Evolutionary conservation across 2,888 invertebrate species (phyloP).

Genomic region (Eremobia ochroleuca): DNA sequence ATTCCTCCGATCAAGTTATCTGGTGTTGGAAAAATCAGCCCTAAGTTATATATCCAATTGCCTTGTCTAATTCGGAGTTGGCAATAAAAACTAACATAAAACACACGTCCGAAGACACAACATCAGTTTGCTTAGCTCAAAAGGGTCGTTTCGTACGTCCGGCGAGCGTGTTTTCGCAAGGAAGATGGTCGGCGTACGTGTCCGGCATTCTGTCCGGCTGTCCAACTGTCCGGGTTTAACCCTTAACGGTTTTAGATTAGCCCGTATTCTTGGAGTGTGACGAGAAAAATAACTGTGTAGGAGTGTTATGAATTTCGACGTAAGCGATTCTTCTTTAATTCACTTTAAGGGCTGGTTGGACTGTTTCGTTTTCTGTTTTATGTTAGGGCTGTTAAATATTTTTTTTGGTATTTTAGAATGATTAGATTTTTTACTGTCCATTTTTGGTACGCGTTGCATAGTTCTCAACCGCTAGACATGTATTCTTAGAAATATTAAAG

Average conservation of each 20-base stretch:
- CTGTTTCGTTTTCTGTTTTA: constrained; percentile 56
- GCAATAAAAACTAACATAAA: constrained; percentile 60
- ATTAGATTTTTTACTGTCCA: constrained; percentile 35
- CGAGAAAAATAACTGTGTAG: constrained; percentile 69
- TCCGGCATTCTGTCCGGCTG: constrained; percentile 66
- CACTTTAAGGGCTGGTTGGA: constrained; percentile 60
- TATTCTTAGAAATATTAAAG: neutral
- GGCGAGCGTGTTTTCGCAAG: constrained; percentile 73
- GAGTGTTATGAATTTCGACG: constrained; percentile 65
- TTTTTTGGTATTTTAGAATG: constrained; percentile 34
- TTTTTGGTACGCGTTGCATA: neutral
- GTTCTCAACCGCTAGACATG: neutral
- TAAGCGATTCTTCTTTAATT: constrained; percentile 62
- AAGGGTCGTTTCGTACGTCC: constrained; percentile 73
- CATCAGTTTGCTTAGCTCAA: constrained; percentile 73
- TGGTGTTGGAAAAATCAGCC: too few relatives aligned
- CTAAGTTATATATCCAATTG: constrained; percentile 29
- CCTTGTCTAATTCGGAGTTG: constrained; percentile 47
- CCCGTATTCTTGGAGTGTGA: constrained; percentile 73
- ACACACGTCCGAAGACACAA: constrained; percentile 61
- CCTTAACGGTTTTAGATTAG: constrained; percentile 75
- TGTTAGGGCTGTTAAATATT: constrained; percentile 25
- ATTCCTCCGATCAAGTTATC: too few relatives aligned
- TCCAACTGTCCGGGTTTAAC: constrained; percentile 48
- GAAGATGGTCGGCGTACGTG: constrained; percentile 81